Base-by-base conservation (phyloP, 37 sponge, comb jelly and placozoan species). In the Haliclona indistincta region DNA sequence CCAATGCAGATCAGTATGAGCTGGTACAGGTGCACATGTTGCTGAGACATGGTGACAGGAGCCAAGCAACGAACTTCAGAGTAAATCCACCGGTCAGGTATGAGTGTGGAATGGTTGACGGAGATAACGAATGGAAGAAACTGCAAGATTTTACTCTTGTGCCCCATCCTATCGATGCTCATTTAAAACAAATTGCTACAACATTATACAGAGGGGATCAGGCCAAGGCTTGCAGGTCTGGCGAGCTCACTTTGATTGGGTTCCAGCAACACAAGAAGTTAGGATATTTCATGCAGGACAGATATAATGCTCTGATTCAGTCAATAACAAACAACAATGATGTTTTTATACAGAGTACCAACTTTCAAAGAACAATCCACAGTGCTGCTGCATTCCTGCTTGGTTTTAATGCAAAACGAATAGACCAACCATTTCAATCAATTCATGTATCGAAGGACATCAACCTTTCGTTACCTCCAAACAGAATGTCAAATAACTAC, bases 11-110 rank as follows among this genome's bases (percentile, higher is more conserved):
- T 33, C 15, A 38, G 2, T 88, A 49, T 63, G 66, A 74, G 33
- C 79, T 88, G 8, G 43, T 78, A 6, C 83, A 88, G 17, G 79
- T 55, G 0, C 77, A 82, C 41, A 44, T 81, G 1, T 26, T 88
- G 22, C 32, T 55, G 23, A 49, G 89, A 11, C 89, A 88, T 82
- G 89, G 89, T 2, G 89, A 88, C 54, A 30, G 83, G 17, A 76
- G 75, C 49, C 82, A 82, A 28, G 56, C 26, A 1, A 45, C 51
- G 11, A 38, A 13, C 0, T 64, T 40, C 36, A 2, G 22, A 20
- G 11, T 64, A 37, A 37, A 38, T 1, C 38, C 83, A 23, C 15
- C 40, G 0, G 53, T 67, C 13, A 2, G 33, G 36, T 76, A 76
- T 51, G 64, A 84, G 19, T 84, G 85, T 84, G 78, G 78, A 2